Base-by-base conservation (phyloP, 2,888 invertebrate genomes). In the Tiliacea citrago region DNA sequence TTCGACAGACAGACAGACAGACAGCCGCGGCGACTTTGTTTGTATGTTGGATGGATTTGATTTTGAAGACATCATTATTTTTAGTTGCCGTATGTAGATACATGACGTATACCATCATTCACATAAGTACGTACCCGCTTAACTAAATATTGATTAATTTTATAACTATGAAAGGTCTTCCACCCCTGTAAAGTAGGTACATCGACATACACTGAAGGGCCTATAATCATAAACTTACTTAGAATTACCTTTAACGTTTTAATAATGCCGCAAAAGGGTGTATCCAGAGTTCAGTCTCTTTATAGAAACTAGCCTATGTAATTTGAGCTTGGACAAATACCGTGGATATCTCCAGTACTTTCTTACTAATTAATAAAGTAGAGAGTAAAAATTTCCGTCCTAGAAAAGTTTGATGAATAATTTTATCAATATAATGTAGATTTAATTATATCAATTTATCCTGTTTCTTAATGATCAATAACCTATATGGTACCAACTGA, bases 401-500 rank as follows among this genome's bases (percentile, higher is more conserved):
- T 72, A 7, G 57, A 35, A 35, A 6, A 10, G 24, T 60, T 66
- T 60, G 66, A 73, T 60, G 58, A 35, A 66, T 45, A 51, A 51
- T 51, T 45, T 2, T 49, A 75, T 35, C 35, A 35, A n/a, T n/a
- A n/a, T n/a, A n/a, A n/a, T n/a, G n/a, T n/a, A n/a, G n/a, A n/a
- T n/a, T n/a, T n/a, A n/a, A n/a, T n/a, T n/a, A n/a, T n/a, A n/a
- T n/a, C n/a, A n/a, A n/a, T n/a, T n/a, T n/a, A n/a, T n/a, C n/a
- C n/a, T n/a, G n/a, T n/a, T n/a, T n/a, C n/a, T n/a, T n/a, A n/a
- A n/a, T n/a, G n/a, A n/a, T n/a, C n/a, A n/a, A n/a, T n/a, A n/a
- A n/a, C n/a, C n/a, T n/a, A n/a, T n/a, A n/a, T n/a, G n/a, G n/a
- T n/a, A n/a, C n/a, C n/a, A n/a, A n/a, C n/a, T n/a, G n/a, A n/a